Base-by-base conservation (phyloP, 2,797 vertebrate genomes). In the Danio jaintianensis region DNA sequence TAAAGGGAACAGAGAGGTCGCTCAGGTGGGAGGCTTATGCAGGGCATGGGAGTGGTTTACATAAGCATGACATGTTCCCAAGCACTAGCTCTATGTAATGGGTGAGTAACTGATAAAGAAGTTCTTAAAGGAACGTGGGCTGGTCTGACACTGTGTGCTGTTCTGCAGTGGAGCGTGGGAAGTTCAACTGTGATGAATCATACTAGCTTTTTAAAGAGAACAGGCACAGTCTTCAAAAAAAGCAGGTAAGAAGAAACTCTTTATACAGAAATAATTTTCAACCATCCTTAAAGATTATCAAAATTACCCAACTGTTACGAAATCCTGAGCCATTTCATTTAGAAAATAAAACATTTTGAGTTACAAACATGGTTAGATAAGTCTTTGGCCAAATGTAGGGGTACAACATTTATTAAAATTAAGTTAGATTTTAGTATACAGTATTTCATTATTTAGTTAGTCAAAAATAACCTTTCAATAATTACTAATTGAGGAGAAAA, bases 101-200 rank as follows among this genome's bases (percentile, higher is more conserved):
- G 89, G 85, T 92, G 90, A 93, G 90, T 89, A 93, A 93, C 89
- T 84, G 90, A 90, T 90, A 86, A 90, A 93, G 89, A 91, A 90
- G 91, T 92, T 89, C 82, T 92, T 89, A 91, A 93, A 92, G 88
- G 86, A 91, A 91, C 73, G 91, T 93, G 91, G 92, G 93, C 79
- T 90, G 93, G 83, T 86, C 84, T 92, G 92, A 92, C 92, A 91
- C 89, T 77, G 82, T 90, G 89, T 84, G 85, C 89, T 88, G 89
- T 88, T 92, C 91, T 89, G 88, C 92, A 91, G 90, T 71, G 88
- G 70, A 82, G 91, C 83, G 93, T 94, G 92, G 93, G 92, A 70
- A 90, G 90, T 92, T 92, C 79, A 85, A 90, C 90, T 86, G 88
- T 42, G 83, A 87, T 94, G 92, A 94, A 91, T 94, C 93, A 93